phyloP scores from a whole-genome alignment of 2,888 invertebrate species.

The Synergus gifuensis region DNA sequence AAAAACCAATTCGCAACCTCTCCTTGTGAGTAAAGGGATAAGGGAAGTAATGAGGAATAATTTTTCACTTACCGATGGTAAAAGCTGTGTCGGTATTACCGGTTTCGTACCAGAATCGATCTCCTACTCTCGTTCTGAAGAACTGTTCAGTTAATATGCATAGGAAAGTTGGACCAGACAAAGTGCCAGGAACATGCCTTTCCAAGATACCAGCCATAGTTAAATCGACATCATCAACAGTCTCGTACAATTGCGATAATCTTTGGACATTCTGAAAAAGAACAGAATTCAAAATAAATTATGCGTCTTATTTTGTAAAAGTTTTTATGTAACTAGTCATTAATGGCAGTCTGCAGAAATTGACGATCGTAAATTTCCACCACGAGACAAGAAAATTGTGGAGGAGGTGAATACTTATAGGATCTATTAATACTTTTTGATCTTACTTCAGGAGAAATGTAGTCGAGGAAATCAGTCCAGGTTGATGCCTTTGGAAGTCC shows the following conservation, averaged over 20 bases:
- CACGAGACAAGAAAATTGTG: not conserved
- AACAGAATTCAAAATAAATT: slow-evolving; percentile 69
- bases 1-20: too few species aligned
- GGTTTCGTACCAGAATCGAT: slow-evolving; percentile 91
- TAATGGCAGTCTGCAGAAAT: not conserved
- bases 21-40: not conserved
- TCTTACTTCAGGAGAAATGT: slow-evolving; percentile 61
- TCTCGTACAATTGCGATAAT: slow-evolving; percentile 83
- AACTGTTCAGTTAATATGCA: slow-evolving; percentile 94
- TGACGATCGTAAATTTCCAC: not conserved
- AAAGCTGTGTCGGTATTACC: slow-evolving; percentile 83
- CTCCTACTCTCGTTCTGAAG: slow-evolving; percentile 90
- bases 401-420: not conserved
- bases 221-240: slow-evolving; percentile 90
- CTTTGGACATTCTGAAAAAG: slow-evolving; percentile 82
- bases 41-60: not conserved
- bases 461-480: slow-evolving; percentile 83
- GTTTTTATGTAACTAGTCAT: too few species aligned
- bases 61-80: slow-evolving; percentile 79
- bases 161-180: slow-evolving; percentile 92
- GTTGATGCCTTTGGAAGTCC: slow-evolving; percentile 84
- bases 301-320: not conserved
- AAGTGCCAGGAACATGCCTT: slow-evolving; percentile 85
- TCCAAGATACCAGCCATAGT: slow-evolving; percentile 92
- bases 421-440: not conserved